These are phyloP conservation scores for Hydrozoanthus tunicans DNA, from an alignment of 64 coral and sea anemone genomes.

Conservation along the genomic window DNA sequence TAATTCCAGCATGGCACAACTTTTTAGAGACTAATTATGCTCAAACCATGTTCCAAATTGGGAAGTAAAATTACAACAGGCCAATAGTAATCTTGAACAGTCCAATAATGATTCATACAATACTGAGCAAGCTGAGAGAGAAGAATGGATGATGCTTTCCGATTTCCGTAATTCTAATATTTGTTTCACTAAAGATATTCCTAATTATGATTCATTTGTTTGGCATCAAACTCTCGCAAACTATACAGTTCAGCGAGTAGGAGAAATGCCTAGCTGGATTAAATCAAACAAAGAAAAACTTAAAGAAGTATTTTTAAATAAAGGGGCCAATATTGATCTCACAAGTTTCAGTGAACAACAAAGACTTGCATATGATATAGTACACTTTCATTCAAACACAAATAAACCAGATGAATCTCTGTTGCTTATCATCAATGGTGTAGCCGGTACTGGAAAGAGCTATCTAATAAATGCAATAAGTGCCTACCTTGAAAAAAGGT, in stretches of 20 bases:
- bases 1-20: neutral
- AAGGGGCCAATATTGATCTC: conserved; percentile 1
- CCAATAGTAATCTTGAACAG: conserved; percentile 19
- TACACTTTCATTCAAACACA: conserved; percentile 10
- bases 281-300: conserved; percentile 2
- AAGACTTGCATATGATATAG: conserved; percentile 7
- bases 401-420: neutral
- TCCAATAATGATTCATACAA: neutral
- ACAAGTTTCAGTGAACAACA: conserved; percentile 13
- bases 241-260: conserved; percentile 9
- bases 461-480: neutral
- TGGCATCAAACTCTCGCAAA: conserved; percentile 9
- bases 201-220: conserved; percentile 9
- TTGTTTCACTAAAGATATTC: conserved; percentile 6
- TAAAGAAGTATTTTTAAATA: conserved; percentile 11
- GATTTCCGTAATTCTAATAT: neutral
- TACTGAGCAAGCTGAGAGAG: neutral
- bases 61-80: conserved; percentile 17
- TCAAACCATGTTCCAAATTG: neutral
- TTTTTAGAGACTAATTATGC: neutral
- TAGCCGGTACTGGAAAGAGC: neutral
- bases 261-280: conserved; percentile 12
- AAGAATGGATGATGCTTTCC: neutral
- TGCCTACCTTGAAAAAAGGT: neutral
- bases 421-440: neutral